Base-by-base conservation (phyloP, 2,888 invertebrate species). In the Cataglyphis albicans region DNA sequence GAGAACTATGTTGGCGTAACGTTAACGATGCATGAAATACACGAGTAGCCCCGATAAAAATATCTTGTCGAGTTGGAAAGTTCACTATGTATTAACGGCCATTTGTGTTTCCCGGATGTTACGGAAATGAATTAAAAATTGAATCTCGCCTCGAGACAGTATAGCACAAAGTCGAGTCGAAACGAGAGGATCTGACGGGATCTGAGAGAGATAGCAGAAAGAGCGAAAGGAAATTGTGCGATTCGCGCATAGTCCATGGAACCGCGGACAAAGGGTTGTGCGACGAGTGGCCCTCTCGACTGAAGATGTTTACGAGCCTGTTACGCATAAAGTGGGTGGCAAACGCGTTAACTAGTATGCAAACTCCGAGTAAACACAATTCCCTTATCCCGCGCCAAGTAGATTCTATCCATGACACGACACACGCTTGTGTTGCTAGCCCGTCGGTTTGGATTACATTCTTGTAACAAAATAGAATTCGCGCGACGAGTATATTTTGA, bases 321-420 rank as follows among this genome's bases (percentile, higher is more conserved):
- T 91, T 89, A 90, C 89, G 90, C 90, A 91, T 89, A 91, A 92
- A 90, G 89, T 90, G 87, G 88, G 90, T 83, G 88, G 89, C 88
- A 88, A 89, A 89, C 88, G 88, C 86, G 90, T 90, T 92, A 93
- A 93, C 92, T 92, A 92, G 92, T 92, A 93, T 93, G 93, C 93
- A 92, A 94, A 93, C 93, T 93, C 89, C 87, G 91, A 90, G 92
- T 93, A 94, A 94, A 93, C 92, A 93, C 92, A 93, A 93, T 93
- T 93, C 92, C 91, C 92, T 93, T 93, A 93, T 92, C 1, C 91
- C 92, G 35, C 29, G 78, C 72, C 63, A 67, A 84, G 80, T 82
- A 63, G 78, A 75, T 73, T 70, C 75, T 83, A 80, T 83, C 64
- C 81, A 25, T 61, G 78, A 72, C 81, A 63, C 76, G 63, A 55